Evolutionary conservation across 2,797 vertebrate genomes (phyloP).

Genomic region (Silurus aristotelis): DNA sequence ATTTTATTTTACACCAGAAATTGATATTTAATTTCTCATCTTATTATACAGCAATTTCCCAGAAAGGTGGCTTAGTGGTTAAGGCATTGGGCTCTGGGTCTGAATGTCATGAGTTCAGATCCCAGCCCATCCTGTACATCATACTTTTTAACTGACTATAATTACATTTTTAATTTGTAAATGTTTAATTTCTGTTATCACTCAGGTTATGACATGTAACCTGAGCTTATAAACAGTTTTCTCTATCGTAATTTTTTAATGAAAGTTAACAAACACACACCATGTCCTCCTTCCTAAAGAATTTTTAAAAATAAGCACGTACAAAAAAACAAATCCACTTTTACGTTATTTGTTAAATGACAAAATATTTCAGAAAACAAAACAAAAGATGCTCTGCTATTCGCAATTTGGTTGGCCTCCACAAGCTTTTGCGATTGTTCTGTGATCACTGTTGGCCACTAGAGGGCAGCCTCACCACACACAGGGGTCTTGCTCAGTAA

Average conservation of each 20-base stretch:
- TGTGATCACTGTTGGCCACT: constrained; percentile 53
- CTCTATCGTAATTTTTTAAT: background rate
- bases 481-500: background rate
- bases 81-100: too few relatives aligned
- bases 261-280: background rate
- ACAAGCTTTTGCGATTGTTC: background rate
- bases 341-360: background rate
- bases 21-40: background rate
- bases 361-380: background rate
- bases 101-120: too few relatives aligned
- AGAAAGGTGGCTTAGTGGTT: too few relatives aligned
- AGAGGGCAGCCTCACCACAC: constrained; percentile 60
- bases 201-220: background rate
- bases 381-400: background rate
- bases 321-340: background rate
- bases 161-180: background rate
- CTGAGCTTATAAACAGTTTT: background rate
- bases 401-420: background rate
- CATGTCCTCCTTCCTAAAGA: background rate
- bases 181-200: background rate
- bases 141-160: too few relatives aligned
- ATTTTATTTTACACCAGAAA: background rate
- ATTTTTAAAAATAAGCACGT: background rate
- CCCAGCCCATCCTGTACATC: too few relatives aligned
- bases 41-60: background rate